These are phyloP conservation scores for Mythimna loreyi DNA, from an alignment of 2,888 invertebrate genomes.

Conservation along the genomic window DNA sequence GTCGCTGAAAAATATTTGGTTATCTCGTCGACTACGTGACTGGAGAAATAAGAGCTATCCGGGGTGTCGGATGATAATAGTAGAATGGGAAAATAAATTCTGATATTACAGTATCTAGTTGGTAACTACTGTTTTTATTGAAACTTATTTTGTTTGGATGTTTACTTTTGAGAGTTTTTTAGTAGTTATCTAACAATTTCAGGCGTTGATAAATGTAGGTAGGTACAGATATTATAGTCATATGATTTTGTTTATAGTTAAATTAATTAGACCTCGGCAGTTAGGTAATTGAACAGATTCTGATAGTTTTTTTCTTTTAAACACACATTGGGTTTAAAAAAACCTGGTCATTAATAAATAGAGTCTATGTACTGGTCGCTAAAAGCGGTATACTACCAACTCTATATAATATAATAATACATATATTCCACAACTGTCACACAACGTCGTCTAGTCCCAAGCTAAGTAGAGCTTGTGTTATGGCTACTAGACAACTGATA, in stretches of 20 bases:
- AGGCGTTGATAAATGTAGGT: background rate
- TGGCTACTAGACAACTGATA: no score
- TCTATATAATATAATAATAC: no score
- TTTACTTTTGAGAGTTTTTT: slow-evolving; percentile 5
- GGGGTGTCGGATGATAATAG: slow-evolving; percentile 29
- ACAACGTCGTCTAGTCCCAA: no score
- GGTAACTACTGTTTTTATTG: slow-evolving; percentile 2
- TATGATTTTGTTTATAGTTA: slow-evolving; percentile 1
- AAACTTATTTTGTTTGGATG: slow-evolving; percentile 11
- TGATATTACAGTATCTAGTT: slow-evolving; percentile 21
- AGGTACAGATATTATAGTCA: background rate
- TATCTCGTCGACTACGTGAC: slow-evolving; percentile 67
- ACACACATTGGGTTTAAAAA: no score
- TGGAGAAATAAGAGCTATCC: slow-evolving; percentile 23
- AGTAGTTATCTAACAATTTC: background rate
- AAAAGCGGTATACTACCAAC: no score
- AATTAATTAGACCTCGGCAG: background rate
- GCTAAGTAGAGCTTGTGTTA: no score
- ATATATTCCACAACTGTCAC: no score
- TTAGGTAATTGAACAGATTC: no score
- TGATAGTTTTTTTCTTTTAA: no score
- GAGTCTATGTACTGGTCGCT: no score
- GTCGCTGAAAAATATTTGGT: slow-evolving; percentile 80
- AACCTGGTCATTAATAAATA: no score
- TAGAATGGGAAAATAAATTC: slow-evolving; percentile 16